These are phyloP conservation scores for Gambusia yucatana DNA, from an alignment of 2,797 vertebrate genomes.

Conservation along the genomic window DNA sequence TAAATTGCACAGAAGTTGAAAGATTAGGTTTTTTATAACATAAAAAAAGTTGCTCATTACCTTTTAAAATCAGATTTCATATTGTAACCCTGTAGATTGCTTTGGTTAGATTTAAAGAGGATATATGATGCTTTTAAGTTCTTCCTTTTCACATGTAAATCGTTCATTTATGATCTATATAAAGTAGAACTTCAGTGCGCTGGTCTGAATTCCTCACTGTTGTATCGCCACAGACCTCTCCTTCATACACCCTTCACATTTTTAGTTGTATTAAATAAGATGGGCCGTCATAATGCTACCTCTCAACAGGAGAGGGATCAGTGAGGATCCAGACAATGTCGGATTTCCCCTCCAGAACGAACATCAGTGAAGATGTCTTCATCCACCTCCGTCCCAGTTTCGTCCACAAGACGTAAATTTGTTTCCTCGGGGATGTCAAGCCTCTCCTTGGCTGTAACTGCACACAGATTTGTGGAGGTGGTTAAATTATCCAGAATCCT, in stretches of 20 bases:
- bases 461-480: neutral
- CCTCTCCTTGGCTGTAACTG: neutral
- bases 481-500: neutral
- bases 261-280: too few species aligned
- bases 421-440: neutral
- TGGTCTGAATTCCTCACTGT: too few species aligned
- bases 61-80: neutral
- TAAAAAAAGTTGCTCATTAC: neutral
- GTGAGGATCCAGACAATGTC: neutral
- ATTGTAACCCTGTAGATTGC: neutral
- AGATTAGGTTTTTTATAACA: neutral
- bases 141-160: too few species aligned
- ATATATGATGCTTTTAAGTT: too few species aligned
- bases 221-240: too few species aligned
- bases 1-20: neutral
- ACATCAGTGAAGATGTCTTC: slow-evolving; percentile 1
- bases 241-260: too few species aligned
- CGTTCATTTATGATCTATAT: too few species aligned
- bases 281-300: too few species aligned
- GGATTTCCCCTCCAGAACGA: slow-evolving; percentile 2
- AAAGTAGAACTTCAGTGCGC: too few species aligned
- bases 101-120: neutral
- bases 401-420: neutral
- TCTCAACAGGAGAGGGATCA: too few species aligned
- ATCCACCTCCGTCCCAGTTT: slow-evolving; percentile 4